A percentile compares a stretch with the other conserved stretches of the same genome.
Evolutionary conservation across 2,888 invertebrate genomes (phyloP).

Genomic region (Tenthredo scrophulariae): DNA sequence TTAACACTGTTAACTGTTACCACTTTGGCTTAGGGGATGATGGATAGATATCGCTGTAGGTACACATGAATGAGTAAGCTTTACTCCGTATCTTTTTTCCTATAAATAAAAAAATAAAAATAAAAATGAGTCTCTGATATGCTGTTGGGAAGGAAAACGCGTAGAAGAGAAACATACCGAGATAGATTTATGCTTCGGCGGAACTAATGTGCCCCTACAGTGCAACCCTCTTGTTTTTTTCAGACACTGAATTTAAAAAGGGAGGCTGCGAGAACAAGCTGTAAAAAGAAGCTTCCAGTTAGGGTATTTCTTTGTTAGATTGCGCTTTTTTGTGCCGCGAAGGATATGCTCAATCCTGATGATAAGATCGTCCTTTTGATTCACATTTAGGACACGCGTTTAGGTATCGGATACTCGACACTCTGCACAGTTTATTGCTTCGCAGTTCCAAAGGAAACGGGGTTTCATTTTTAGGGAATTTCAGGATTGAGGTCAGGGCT

Average conservation of each 20-base stretch:
- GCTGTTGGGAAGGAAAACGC: neutral
- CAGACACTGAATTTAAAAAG: slow-evolving; percentile 65
- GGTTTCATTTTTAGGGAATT: neutral
- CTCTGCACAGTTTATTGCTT: neutral
- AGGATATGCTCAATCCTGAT: neutral
- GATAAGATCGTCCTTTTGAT: neutral
- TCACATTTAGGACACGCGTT: neutral
- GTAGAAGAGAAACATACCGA: slow-evolving; percentile 55
- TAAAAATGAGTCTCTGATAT: neutral
- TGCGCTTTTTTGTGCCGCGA: neutral
- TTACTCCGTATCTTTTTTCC: neutral
- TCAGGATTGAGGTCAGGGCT: neutral
- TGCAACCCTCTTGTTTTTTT: slow-evolving; percentile 61
- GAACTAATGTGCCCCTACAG: slow-evolving; percentile 29
- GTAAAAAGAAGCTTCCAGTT: neutral
- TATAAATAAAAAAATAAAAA: neutral
- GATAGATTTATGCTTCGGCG: slow-evolving; percentile 65
- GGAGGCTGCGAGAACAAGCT: slow-evolving; percentile 8
- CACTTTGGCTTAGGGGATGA: neutral
- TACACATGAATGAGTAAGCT: neutral
- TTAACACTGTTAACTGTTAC: neutral
- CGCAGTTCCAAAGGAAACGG: neutral
- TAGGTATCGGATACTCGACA: neutral
- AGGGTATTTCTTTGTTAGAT: neutral
- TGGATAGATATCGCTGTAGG: neutral